Percentiles rank a stretch among this genome's conserved stretches.
Evolutionary conservation across 1,140 invertebrate genomes (phyloP).

Genomic region (Camponotus vicinus): DNA sequence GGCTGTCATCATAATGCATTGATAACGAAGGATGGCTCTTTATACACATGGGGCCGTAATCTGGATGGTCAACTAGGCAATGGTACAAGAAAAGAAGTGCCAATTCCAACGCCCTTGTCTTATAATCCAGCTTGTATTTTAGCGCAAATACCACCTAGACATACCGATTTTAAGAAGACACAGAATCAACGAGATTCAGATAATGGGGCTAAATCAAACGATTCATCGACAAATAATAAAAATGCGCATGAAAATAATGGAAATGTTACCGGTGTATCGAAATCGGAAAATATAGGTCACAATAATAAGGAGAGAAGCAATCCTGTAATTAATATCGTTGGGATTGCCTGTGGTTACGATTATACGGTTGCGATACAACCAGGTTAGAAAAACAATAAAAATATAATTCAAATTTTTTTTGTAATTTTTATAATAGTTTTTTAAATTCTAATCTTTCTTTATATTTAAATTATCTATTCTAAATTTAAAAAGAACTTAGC

Average conservation of each 20-base stretch:
- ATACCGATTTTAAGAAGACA: slow-evolving; percentile 64
- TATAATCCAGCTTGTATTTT: slow-evolving; percentile 75
- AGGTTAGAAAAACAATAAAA: slow-evolving; percentile 78
- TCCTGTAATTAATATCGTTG: slow-evolving; percentile 81
- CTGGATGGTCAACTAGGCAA: slow-evolving; percentile 91
- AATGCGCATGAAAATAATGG: slow-evolving; percentile 43
- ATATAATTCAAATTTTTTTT: neutral
- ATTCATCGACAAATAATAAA: slow-evolving; percentile 36
- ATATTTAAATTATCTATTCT: slow-evolving; percentile 17
- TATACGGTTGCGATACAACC: slow-evolving; percentile 91
- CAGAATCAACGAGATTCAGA: slow-evolving; percentile 64
- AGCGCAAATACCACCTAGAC: slow-evolving; percentile 76
- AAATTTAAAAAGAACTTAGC: neutral
- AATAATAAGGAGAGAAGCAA: slow-evolving; percentile 78
- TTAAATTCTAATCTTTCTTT: neutral
- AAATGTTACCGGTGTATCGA: slow-evolving; percentile 54
- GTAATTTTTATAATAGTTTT: neutral
- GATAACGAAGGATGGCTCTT: slow-evolving; percentile 88
- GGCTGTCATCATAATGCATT: slow-evolving; percentile 90
- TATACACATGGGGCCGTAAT: slow-evolving; percentile 91
- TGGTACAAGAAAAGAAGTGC: slow-evolving; percentile 86
- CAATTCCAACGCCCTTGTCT: slow-evolving; percentile 80
- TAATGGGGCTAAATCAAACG: slow-evolving; percentile 38
- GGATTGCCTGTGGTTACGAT: slow-evolving; percentile 90
- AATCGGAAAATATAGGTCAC: slow-evolving; percentile 40